A percentile compares a stretch with the other conserved stretches of the same genome.
Conservation (phyloP, 2,888 invertebrate species). For the Drosophila atripex region DNA sequence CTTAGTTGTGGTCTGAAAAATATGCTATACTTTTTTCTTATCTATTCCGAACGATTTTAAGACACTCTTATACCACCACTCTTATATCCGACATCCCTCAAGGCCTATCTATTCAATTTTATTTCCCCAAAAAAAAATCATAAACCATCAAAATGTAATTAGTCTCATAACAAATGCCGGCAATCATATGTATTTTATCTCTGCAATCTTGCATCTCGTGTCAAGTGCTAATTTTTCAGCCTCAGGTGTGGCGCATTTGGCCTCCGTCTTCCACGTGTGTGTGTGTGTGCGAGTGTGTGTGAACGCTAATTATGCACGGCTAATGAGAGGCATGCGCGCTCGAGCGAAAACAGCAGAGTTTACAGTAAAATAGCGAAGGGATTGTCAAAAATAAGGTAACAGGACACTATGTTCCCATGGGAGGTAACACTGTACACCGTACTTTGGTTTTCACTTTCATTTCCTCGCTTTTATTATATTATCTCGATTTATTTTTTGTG, state of each 20-base stretch:
- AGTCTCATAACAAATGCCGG: background rate
- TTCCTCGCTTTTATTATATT: background rate
- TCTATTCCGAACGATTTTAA: too few relatives aligned
- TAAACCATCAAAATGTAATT: background rate
- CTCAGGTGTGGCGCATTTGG: slow-evolving; percentile 7
- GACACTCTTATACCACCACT: too few relatives aligned
- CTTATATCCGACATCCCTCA: background rate
- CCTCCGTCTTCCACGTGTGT: background rate
- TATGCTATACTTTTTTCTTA: background rate
- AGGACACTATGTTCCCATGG: background rate
- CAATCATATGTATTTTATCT: background rate
- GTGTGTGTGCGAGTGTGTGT: slow-evolving; percentile 6
- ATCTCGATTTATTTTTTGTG: slow-evolving; percentile 18
- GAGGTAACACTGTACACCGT: slow-evolving; percentile 34
- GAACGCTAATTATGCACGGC: slow-evolving; percentile 37
- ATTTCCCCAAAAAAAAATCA: background rate
- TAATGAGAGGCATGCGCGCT: slow-evolving; percentile 40
- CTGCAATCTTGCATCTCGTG: background rate
- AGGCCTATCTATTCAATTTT: background rate
- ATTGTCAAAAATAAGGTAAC: background rate
- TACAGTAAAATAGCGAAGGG: slow-evolving; percentile 11
- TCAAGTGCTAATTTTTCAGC: slow-evolving; percentile 14
- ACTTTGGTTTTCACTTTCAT: slow-evolving; percentile 29
- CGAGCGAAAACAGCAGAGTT: slow-evolving; percentile 21
- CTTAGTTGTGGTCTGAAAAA: background rate